These are phyloP conservation scores for Poecile atricapillus DNA, from an alignment of 2,113 vertebrate species.

Conservation along the genomic window DNA sequence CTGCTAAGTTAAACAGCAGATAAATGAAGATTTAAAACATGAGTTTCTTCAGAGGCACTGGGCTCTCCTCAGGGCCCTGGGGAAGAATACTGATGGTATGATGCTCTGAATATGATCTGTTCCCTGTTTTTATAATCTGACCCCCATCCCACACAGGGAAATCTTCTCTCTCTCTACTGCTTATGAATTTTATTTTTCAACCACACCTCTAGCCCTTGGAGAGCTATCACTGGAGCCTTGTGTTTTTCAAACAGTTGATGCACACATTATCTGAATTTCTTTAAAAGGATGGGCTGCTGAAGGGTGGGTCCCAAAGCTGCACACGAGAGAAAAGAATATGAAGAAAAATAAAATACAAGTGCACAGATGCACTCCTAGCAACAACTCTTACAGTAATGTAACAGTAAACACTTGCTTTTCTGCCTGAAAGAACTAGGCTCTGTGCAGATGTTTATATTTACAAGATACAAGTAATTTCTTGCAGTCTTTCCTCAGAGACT, in stretches of 20 bases:
- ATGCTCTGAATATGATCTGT: not conserved
- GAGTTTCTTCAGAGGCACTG: not conserved
- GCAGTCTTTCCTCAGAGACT: not conserved
- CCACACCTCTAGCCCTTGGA: constrained; percentile 35
- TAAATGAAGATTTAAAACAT: not conserved
- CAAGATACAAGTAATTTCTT: not conserved
- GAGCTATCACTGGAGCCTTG: not conserved
- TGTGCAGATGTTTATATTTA: not conserved
- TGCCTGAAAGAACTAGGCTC: not conserved
- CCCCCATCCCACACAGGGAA: not conserved
- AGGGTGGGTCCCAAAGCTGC: constrained; percentile 13
- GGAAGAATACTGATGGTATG: not conserved
- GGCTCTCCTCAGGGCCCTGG: not conserved
- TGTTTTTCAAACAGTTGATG: constrained; percentile 18
- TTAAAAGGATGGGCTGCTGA: constrained; percentile 20
- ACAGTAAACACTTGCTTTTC: not conserved
- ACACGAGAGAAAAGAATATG: not conserved
- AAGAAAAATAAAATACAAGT: constrained; percentile 14
- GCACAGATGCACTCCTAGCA: constrained; percentile 19
- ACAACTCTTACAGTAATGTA: not conserved
- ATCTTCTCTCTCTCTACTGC: not conserved
- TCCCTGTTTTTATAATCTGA: not conserved
- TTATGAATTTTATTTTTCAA: constrained; percentile 47
- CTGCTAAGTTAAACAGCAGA: not conserved
- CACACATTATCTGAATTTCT: constrained; percentile 36